Percentiles rank a stretch among this genome's conserved stretches.
Evolutionary conservation across 2,888 invertebrate genomes (phyloP).

Genomic region (Koerneria pararmatus): DNA sequence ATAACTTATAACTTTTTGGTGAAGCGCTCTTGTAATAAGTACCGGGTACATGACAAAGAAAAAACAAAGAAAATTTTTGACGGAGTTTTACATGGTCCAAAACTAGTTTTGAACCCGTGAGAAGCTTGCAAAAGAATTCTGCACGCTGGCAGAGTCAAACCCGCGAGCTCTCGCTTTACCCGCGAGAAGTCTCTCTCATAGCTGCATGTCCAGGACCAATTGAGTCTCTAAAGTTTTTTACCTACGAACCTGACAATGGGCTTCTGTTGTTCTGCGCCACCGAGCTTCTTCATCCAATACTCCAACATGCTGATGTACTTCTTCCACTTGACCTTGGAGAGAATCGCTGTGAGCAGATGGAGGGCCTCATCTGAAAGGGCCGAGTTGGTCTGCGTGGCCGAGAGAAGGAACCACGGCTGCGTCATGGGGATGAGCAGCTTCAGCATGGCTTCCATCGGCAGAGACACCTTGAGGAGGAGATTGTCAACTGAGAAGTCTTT

Average conservation of each 20-base stretch:
- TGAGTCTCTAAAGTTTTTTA: neutral
- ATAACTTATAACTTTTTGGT: no score
- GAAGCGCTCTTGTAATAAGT: no score
- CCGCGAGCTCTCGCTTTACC: neutral
- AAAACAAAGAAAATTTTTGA: no score
- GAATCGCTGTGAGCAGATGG: conserved; percentile 29
- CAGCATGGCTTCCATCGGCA: conserved; percentile 68
- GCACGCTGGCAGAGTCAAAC: neutral
- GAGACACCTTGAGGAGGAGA: conserved; percentile 24
- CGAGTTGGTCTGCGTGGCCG: neutral
- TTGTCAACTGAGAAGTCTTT: no score
- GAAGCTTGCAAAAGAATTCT: no score
- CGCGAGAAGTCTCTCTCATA: neutral
- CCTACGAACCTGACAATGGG: conserved; percentile 60
- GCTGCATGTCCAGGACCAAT: neutral
- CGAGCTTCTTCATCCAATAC: conserved; percentile 75
- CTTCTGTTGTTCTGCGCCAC: conserved; percentile 72
- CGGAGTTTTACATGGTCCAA: no score
- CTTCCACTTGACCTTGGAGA: conserved; percentile 38
- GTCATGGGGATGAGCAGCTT: conserved; percentile 82
- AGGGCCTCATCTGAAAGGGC: conserved; percentile 21
- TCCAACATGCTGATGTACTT: conserved; percentile 74
- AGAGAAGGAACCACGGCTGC: conserved; percentile 72
- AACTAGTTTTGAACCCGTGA: no score
- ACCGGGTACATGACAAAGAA: no score